A percentile compares a stretch with the other conserved stretches of the same genome.
Evolutionary conservation across 2,113 vertebrate genomes (phyloP).

Genomic region (Thermophis baileyi): DNA sequence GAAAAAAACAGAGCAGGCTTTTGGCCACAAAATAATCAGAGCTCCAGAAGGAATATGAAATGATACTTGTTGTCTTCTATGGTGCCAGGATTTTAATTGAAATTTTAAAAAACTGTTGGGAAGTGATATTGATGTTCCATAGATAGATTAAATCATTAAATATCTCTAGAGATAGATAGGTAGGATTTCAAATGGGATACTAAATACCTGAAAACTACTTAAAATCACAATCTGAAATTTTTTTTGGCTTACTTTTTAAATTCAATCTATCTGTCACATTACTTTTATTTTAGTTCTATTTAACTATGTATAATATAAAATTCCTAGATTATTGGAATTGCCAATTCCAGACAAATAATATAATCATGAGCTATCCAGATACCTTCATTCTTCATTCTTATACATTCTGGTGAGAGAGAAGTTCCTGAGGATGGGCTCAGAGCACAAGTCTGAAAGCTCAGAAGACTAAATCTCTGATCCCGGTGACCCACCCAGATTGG

Average conservation of each 20-base stretch:
- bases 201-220: not conserved
- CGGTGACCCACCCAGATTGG: too few relatives aligned
- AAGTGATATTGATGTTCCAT: conserved; percentile 16
- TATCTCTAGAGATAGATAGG: not conserved
- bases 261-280: not conserved
- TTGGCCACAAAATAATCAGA: conserved; percentile 49
- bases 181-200: not conserved
- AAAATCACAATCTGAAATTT: not conserved
- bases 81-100: conserved; percentile 36
- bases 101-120: conserved; percentile 15
- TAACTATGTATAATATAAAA: not conserved
- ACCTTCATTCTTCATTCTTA: not conserved
- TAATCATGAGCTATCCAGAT: not conserved
- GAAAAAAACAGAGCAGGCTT: conserved; percentile 35
- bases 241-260: not conserved
- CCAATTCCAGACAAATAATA: not conserved
- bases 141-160: not conserved
- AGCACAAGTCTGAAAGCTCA: too few relatives aligned
- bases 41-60: conserved; percentile 44
- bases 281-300: not conserved
- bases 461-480: too few relatives aligned
- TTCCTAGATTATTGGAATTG: not conserved
- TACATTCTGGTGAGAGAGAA: too few relatives aligned
- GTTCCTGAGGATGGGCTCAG: too few relatives aligned
- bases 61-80: conserved; percentile 18